Percentiles rank a stretch among this genome's conserved stretches.
Conservation (phyloP, 2,113 vertebrate species). For the Nestor notabilis region DNA sequence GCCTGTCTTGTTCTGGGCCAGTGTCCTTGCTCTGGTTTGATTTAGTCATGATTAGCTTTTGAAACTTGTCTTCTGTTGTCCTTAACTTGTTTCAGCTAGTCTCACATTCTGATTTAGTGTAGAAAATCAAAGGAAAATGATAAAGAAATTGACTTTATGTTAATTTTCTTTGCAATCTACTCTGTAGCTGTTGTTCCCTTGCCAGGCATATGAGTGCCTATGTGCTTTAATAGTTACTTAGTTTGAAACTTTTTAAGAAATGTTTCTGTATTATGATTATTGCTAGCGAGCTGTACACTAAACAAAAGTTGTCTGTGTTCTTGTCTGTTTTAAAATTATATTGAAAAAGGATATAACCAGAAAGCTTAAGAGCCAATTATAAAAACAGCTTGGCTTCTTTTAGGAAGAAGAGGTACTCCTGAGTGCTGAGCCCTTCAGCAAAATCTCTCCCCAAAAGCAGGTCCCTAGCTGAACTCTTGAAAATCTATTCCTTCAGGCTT, state of each 20-base stretch:
- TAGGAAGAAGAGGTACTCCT: neutral
- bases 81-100: neutral
- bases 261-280: neutral
- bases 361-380: neutral
- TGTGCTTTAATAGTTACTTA: neutral
- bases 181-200: neutral
- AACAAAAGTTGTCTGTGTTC: neutral
- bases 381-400: neutral
- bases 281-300: neutral
- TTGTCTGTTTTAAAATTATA: neutral
- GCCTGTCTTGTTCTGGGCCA: neutral
- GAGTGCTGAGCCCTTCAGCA: neutral
- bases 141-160: neutral
- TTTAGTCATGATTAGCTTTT: neutral
- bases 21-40: neutral
- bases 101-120: neutral
- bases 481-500: neutral
- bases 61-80: neutral
- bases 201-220: neutral
- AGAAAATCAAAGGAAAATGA: neutral
- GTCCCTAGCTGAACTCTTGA: neutral
- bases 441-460: neutral
- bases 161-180: neutral
- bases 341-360: neutral
- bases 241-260: neutral